phyloP scores from a whole-genome alignment of 2,797 vertebrate species.

The Meda fulgida region DNA sequence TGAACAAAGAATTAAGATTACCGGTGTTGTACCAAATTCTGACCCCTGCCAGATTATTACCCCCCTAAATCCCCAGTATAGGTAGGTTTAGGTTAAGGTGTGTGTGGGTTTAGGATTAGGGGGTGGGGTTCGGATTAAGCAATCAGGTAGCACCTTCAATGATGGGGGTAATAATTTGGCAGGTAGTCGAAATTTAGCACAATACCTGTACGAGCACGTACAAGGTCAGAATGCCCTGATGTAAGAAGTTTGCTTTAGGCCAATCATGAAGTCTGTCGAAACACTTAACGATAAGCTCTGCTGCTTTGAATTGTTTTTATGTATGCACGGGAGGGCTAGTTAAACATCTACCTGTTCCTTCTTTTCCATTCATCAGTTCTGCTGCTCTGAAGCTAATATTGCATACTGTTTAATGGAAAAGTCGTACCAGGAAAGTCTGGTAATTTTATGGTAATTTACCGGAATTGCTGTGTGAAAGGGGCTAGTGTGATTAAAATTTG shows the following conservation, averaged over 20 bases:
- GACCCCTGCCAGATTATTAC: neutral
- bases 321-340: too few relatives aligned
- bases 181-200: neutral
- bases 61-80: too few relatives aligned
- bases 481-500: conserved; percentile 33
- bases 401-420: neutral
- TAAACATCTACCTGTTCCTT: neutral
- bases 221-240: neutral
- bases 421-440: neutral
- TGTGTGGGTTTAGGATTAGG: too few relatives aligned
- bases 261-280: neutral
- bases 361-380: neutral
- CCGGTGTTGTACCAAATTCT: neutral
- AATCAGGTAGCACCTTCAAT: neutral
- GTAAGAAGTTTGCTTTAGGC: neutral
- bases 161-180: neutral
- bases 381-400: neutral
- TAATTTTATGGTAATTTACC: neutral
- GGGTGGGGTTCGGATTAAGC: neutral
- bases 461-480: neutral
- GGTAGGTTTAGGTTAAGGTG: neutral
- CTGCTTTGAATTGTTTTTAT: neutral
- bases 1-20: neutral
- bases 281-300: neutral
- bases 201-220: neutral